These are phyloP conservation scores for Pycnonotus jocosus DNA, from an alignment of 2,113 vertebrate species.

Conservation along the genomic window DNA sequence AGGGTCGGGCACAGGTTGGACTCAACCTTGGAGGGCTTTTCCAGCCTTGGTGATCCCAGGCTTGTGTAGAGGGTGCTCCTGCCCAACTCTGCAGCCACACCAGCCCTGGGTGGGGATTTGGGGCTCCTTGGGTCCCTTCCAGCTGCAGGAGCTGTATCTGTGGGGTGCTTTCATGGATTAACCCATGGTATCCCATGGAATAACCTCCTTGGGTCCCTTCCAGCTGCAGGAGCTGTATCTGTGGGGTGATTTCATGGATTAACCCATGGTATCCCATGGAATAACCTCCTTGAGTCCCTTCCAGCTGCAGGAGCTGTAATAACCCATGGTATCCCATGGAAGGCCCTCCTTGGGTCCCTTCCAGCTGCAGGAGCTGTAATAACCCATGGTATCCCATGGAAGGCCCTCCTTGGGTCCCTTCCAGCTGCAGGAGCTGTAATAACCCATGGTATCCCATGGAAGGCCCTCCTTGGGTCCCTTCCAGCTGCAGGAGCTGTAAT, in stretches of 20 bases:
- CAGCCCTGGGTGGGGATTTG: not conserved
- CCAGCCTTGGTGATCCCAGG: not conserved
- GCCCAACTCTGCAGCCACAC: not conserved
- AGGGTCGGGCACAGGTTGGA: not conserved
- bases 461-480: no score
- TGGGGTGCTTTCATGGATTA: no score
- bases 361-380: no score
- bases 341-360: not conserved
- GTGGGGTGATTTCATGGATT: not conserved
- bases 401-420: not conserved
- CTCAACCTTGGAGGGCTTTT: not conserved
- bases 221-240: no score
- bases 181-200: not conserved
- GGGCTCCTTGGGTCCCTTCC: not conserved
- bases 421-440: not conserved
- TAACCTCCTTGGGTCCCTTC: not conserved
- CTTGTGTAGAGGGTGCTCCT: not conserved
- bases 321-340: no score
- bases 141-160: not conserved
- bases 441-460: no score
- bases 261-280: not conserved
- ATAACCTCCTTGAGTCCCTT: not conserved
- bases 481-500: not conserved
- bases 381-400: no score
- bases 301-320: not conserved